Evolutionary conservation across 2,113 vertebrate genomes (phyloP).

Genomic region (Myotis davidii): DNA sequence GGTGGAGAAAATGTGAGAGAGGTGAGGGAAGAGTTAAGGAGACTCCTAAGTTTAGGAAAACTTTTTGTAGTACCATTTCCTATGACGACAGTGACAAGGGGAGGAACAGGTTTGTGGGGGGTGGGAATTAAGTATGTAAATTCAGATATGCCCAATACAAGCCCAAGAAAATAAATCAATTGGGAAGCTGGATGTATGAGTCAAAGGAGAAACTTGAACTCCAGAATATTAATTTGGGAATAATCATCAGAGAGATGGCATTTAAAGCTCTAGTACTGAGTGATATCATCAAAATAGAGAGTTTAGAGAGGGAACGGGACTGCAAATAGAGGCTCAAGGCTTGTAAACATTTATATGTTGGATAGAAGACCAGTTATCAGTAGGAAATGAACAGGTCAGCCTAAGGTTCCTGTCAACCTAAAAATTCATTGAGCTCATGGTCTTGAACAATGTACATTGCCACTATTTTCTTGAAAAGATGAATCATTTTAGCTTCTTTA

Average conservation of each 20-base stretch:
- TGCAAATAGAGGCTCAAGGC: neutral
- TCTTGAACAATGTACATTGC: neutral
- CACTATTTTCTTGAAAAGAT: neutral
- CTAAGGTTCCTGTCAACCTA: neutral
- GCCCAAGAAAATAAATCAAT: neutral
- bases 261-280: neutral
- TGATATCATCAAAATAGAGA: neutral
- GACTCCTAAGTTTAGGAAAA: neutral
- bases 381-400: neutral
- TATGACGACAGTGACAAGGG: neutral
- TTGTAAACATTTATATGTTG: neutral
- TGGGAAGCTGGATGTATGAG: neutral
- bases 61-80: neutral
- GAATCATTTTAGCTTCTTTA: slow-evolving; percentile 14
- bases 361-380: neutral
- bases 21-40: neutral
- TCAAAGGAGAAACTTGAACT: neutral
- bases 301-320: neutral
- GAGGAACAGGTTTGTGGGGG: neutral
- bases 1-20: neutral
- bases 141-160: neutral
- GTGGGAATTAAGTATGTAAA: neutral
- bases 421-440: neutral
- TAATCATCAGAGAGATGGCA: neutral
- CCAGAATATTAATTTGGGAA: neutral